Base-by-base conservation (phyloP, 2,888 invertebrate species). In the Panzeria rudis region DNA sequence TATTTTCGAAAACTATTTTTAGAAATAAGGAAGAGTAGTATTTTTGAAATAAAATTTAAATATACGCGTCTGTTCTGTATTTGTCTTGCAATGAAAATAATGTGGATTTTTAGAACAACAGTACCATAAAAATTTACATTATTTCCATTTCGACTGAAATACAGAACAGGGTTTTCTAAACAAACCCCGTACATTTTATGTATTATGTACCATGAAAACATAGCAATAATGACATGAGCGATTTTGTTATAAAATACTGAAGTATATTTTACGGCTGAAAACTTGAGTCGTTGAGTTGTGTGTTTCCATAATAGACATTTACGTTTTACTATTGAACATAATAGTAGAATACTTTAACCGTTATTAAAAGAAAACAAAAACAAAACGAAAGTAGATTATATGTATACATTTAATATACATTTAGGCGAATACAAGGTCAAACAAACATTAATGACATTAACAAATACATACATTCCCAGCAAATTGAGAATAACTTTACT, bases 331-430 rank as follows among this genome's bases (percentile, higher is more conserved):
- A 9, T n/a, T 41, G n/a, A 13, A 71, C 25, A 71, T 69, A 47
- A 54, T 56, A 56, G 38, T n/a, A 71, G 44, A 72, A 59, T 44
- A 41, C n/a, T n/a, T 72, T 41, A 17, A 61, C 6, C 17, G 25
- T 62, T 38, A 61, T 59, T 3, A 9, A 20, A 35, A 47, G 20
- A 23, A 25, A 47, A 7, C 47, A n/a, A n/a, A n/a, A n/a, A n/a
- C n/a, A n/a, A n/a, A n/a, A 32, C n/a, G 25, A 47, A 68, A 44
- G 23, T 38, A 50, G 35, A 68, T 71, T 44, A 71, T 71, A 47
- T 66, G 15, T 56, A 41, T 61, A 61, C 50, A 62, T 64, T 71
- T 23, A 17, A 9, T 56, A 41, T 61, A 61, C 50, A 62, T 64
- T 71, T 23, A 17, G 64, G 56, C 72, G 56, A 9, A 20, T 56